Conservation (phyloP, 2,888 invertebrate genomes). For the Cataglyphis livida region DNA sequence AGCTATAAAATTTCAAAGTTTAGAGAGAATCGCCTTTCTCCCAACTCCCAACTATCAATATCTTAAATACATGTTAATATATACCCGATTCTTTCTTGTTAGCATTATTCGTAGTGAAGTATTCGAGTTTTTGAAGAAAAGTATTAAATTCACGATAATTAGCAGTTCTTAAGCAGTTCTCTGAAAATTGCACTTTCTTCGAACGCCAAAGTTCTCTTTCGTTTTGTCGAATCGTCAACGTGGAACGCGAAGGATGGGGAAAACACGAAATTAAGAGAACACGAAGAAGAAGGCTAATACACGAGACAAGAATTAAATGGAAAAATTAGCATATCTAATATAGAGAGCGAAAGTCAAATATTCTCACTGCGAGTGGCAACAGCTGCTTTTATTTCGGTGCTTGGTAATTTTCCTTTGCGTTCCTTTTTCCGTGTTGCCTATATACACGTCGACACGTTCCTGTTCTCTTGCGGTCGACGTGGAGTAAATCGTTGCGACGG, state of each 20-base stretch:
- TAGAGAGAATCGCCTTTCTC: neutral
- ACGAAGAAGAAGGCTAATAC: conserved; percentile 11
- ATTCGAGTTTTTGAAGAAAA: neutral
- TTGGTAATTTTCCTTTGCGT: conserved; percentile 41
- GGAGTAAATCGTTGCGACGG: conserved; percentile 46
- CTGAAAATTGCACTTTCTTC: neutral
- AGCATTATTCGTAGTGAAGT: neutral
- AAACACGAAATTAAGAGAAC: conserved; percentile 44
- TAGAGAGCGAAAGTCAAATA: conserved; percentile 42
- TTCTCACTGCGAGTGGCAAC: conserved; percentile 50
- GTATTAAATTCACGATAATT: conserved; percentile 8
- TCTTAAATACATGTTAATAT: neutral
- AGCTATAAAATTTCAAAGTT: conserved; percentile 10
- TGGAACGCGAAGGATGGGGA: neutral
- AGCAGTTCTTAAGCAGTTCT: conserved; percentile 2
- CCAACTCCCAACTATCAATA: neutral
- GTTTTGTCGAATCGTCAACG: conserved; percentile 12
- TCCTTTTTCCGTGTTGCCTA: conserved; percentile 44
- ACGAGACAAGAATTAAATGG: conserved; percentile 42
- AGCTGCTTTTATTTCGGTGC: conserved; percentile 52
- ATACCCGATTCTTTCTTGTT: neutral
- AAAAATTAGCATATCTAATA: conserved; percentile 56
- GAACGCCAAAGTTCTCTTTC: conserved; percentile 7
- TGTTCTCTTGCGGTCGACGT: conserved; percentile 40
- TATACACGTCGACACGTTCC: conserved; percentile 27